Conservation (phyloP, 1,140 invertebrate genomes). For the Scaptomyza montana region DNA sequence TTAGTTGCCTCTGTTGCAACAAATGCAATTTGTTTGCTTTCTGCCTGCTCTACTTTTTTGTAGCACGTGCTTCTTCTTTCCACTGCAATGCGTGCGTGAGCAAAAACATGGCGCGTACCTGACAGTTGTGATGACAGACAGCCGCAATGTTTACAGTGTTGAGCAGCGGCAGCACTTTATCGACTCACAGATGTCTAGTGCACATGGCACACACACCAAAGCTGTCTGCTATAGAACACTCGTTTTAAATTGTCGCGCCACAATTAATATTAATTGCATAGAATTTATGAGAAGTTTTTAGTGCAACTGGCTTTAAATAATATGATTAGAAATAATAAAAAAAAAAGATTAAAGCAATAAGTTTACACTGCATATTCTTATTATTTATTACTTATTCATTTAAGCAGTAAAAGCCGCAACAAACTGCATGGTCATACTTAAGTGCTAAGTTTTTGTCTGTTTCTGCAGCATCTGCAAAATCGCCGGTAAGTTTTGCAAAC, state of each 20-base stretch:
- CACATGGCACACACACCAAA: neutral
- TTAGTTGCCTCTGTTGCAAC: slow-evolving; percentile 13
- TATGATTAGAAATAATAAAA: too few species aligned
- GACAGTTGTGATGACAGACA: slow-evolving; percentile 45
- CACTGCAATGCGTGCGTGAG: slow-evolving; percentile 48
- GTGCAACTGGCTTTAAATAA: too few species aligned
- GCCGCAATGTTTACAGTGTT: slow-evolving; percentile 30
- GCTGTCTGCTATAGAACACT: slow-evolving; percentile 6
- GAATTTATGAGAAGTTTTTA: too few species aligned
- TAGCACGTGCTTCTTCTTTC: slow-evolving; percentile 46
- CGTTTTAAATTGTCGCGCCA: slow-evolving; percentile 2
- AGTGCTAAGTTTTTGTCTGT: slow-evolving; percentile 20
- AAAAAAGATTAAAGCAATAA: too few species aligned
- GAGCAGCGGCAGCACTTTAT: slow-evolving; percentile 22
- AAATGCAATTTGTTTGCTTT: slow-evolving; percentile 47
- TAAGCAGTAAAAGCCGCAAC: neutral
- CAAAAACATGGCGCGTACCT: slow-evolving; percentile 53
- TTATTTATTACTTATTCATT: too few species aligned
- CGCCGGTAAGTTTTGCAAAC: slow-evolving; percentile 26
- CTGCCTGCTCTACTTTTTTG: slow-evolving; percentile 8
- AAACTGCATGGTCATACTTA: too few species aligned
- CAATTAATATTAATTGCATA: neutral
- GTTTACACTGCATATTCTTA: too few species aligned
- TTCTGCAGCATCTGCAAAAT: slow-evolving; percentile 28
- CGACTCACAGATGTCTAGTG: neutral